Evolutionary conservation across 2,797 vertebrate genomes (phyloP).

Genomic region (Crocodylus rhombifer): DNA sequence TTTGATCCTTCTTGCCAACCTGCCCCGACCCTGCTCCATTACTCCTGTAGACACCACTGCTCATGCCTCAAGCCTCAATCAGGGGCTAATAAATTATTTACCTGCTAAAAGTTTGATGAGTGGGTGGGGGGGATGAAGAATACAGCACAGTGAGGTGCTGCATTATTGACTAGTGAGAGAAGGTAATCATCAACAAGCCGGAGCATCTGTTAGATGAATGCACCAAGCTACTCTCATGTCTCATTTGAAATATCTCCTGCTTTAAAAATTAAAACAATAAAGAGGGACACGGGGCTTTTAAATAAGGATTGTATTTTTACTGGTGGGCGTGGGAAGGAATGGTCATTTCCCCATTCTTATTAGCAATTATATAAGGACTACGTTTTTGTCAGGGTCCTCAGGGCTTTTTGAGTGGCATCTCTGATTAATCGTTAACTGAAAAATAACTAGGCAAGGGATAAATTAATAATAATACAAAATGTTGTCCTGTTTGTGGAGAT

Average conservation of each 20-base stretch:
- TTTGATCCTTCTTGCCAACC: background rate
- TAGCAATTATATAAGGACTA: background rate
- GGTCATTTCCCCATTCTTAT: background rate
- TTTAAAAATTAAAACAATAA: background rate
- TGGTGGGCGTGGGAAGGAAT: background rate
- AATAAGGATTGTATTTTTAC: background rate
- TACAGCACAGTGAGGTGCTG: background rate
- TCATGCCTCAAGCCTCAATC: background rate
- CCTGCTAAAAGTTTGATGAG: background rate
- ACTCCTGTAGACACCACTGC: fast-evolving
- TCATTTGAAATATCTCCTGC: background rate
- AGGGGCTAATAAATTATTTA: background rate
- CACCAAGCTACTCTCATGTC: background rate
- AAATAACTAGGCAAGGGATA: background rate
- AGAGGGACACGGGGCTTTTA: background rate
- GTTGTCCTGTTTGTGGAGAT: background rate
- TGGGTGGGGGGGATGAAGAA: background rate
- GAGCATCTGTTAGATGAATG: background rate
- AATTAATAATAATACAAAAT: background rate
- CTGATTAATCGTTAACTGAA: background rate
- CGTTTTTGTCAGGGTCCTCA: background rate
- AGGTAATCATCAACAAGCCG: background rate
- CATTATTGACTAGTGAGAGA: background rate
- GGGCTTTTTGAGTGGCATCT: background rate
- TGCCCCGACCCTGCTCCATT: background rate